phyloP scores from a whole-genome alignment of 1,140 invertebrate genomes.

The Drosophila rhopaloa region DNA sequence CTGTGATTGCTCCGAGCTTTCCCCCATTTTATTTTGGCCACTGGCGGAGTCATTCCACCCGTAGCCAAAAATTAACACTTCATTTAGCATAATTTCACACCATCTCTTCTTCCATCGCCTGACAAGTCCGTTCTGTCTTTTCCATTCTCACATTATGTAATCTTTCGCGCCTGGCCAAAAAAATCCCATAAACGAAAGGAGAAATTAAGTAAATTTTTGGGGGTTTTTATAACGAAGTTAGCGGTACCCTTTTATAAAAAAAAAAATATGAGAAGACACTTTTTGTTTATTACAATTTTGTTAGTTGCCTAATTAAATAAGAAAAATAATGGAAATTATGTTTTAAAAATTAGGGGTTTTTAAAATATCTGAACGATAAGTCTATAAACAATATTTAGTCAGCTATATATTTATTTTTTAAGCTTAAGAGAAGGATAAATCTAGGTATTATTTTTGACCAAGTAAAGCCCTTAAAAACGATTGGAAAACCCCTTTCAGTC shows the following conservation, averaged over 20 bases:
- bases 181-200: background rate
- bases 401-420: no score
- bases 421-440: no score
- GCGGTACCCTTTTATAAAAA: constrained; percentile 6
- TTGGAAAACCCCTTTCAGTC: background rate
- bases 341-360: no score
- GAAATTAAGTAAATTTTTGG: background rate
- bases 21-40: background rate
- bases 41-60: constrained; percentile 4
- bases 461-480: background rate
- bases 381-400: no score
- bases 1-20: constrained; percentile 17
- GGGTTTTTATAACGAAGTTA: background rate
- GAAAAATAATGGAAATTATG: no score
- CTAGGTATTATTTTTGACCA: background rate
- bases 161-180: constrained; percentile 20
- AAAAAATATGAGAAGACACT: background rate
- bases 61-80: constrained; percentile 65
- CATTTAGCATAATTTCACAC: constrained; percentile 74
- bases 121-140: constrained; percentile 20
- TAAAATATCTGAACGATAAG: no score
- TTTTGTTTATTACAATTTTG: no score
- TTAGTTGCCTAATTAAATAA: no score
- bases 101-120: constrained; percentile 24
- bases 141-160: constrained; percentile 37